Conservation (phyloP, 2,888 invertebrate genomes). For the Epinotia nisella region DNA sequence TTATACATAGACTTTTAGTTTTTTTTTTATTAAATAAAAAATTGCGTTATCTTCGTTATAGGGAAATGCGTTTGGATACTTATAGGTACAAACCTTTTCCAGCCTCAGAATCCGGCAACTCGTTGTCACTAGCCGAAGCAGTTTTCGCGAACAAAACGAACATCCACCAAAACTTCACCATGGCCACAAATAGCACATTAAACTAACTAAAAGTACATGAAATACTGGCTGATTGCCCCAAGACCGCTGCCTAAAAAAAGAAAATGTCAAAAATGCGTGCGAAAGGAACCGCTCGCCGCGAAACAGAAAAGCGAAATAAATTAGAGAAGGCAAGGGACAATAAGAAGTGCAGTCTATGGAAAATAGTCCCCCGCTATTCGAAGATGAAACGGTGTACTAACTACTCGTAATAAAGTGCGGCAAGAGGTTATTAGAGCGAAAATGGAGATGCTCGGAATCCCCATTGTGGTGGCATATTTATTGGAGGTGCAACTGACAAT, state of each 20-base stretch:
- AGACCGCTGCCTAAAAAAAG: slow-evolving; percentile 50
- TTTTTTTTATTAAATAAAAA: no score
- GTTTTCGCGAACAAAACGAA: slow-evolving; percentile 79
- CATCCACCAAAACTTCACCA: slow-evolving; percentile 83
- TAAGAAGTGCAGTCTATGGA: slow-evolving; percentile 77
- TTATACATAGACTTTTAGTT: no score
- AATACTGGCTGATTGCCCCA: slow-evolving; percentile 34
- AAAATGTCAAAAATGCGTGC: slow-evolving; percentile 63
- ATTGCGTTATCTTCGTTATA: no score
- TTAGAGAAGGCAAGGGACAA: slow-evolving; percentile 68
- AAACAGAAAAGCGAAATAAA: slow-evolving; percentile 73
- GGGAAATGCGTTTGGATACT: neutral
- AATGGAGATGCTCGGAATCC: slow-evolving; percentile 55
- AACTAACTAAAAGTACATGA: slow-evolving; percentile 49
- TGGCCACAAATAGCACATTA: slow-evolving; percentile 73
- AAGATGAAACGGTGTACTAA: slow-evolving; percentile 48
- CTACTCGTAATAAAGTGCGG: slow-evolving; percentile 47
- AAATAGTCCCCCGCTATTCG: slow-evolving; percentile 75
- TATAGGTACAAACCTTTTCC: slow-evolving; percentile 68
- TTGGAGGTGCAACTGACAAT: slow-evolving; percentile 1
- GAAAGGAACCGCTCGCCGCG: slow-evolving; percentile 67
- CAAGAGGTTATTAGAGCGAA: slow-evolving; percentile 73
- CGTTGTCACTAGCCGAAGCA: slow-evolving; percentile 77
- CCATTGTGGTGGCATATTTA: slow-evolving; percentile 29
- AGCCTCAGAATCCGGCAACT: slow-evolving; percentile 64